Conservation (phyloP, 1,140 invertebrate species). For the Babylonia areolata region DNA sequence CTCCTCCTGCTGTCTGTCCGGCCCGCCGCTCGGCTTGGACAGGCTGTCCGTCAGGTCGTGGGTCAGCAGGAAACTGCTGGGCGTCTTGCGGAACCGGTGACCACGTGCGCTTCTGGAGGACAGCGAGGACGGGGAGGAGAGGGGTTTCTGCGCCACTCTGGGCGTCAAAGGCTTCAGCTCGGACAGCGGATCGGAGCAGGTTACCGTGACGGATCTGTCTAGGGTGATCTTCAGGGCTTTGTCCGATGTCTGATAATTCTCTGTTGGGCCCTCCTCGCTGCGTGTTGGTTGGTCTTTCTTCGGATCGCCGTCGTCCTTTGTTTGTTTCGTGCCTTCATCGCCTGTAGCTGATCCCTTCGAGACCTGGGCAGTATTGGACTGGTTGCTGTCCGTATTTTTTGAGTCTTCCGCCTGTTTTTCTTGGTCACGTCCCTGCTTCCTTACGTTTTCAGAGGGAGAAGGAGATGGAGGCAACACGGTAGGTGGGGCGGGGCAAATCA, state of each 20-base stretch:
- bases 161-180: not conserved
- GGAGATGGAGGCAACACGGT: constrained; percentile 4
- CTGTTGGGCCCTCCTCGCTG: not conserved
- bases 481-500: not conserved
- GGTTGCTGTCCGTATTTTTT: not conserved
- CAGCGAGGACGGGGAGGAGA: not conserved
- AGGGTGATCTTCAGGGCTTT: not conserved
- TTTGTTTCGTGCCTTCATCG: not conserved
- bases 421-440: not conserved
- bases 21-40: not conserved
- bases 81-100: not conserved
- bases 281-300: not conserved
- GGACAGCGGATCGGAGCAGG: not conserved
- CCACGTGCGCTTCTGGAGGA: not conserved
- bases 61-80: constrained; percentile 1
- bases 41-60: not conserved
- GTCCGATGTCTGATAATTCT: not conserved
- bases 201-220: not conserved
- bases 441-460: not conserved
- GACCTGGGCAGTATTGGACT: not conserved
- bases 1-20: not conserved
- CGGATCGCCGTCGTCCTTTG: not conserved
- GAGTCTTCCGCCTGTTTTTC: not conserved
- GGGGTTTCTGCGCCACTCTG: not conserved
- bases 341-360: not conserved